phyloP scores from a whole-genome alignment of 2,113 vertebrate genomes.

The Miniopterus natalensis region DNA sequence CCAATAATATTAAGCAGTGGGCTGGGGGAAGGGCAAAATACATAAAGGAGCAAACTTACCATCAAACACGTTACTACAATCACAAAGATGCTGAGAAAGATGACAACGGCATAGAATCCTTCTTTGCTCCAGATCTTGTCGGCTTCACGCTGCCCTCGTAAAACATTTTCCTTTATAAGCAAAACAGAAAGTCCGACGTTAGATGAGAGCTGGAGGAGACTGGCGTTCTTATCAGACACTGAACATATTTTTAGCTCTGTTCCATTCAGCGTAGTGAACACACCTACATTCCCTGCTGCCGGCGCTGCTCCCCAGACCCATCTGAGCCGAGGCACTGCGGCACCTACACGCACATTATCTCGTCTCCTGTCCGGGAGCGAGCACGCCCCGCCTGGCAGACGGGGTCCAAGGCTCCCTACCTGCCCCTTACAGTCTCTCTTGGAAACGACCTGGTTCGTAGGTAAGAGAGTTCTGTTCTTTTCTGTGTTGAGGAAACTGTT shows the following conservation, averaged over 20 bases:
- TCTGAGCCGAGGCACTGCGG: neutral
- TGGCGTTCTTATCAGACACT: conserved; percentile 74
- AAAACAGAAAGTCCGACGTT: conserved; percentile 83
- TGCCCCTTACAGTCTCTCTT: neutral
- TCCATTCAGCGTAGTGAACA: conserved; percentile 65
- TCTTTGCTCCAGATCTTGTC: conserved; percentile 95
- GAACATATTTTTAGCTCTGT: conserved; percentile 77
- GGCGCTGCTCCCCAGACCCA: conserved; percentile 34
- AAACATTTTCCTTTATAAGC: conserved; percentile 95
- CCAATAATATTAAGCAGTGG: conserved; percentile 55
- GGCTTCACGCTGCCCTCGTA: conserved; percentile 94
- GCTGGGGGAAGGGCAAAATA: conserved; percentile 66
- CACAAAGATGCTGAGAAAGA: conserved; percentile 97
- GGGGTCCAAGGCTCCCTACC: conserved; percentile 46
- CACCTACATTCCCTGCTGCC: conserved; percentile 2
- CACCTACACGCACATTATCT: rapidly evolving
- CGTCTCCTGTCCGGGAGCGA: neutral
- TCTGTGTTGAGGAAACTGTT: conserved; percentile 44
- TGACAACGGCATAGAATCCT: conserved; percentile 94
- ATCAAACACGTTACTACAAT: conserved; percentile 96
- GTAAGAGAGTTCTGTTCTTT: conserved; percentile 58
- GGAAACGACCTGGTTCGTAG: conserved; percentile 77
- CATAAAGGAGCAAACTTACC: conserved; percentile 90
- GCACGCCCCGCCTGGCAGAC: neutral
- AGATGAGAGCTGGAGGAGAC: conserved; percentile 64